phyloP scores from a whole-genome alignment of 2,797 vertebrate genomes.

The Propithecus perrieri region DNA sequence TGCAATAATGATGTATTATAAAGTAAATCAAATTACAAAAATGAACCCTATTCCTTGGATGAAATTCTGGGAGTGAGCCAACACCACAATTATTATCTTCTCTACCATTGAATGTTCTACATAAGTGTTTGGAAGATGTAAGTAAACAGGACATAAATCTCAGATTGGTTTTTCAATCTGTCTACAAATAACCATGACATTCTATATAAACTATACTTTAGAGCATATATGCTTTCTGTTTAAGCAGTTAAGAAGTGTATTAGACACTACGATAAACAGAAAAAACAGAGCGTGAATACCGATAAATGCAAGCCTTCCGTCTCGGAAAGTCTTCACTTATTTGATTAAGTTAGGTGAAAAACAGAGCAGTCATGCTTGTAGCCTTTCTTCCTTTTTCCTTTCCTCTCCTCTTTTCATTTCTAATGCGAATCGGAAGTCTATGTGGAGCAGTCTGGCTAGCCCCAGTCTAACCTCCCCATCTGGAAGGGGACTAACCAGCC shows the following conservation, averaged over 20 bases:
- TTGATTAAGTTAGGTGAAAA: constrained; percentile 98
- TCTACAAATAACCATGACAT: constrained; percentile 87
- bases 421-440: constrained; percentile 99
- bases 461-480: constrained; percentile 99
- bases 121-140: constrained; percentile 74
- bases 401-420: constrained; percentile 93
- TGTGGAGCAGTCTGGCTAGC: constrained; percentile 95
- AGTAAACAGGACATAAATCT: constrained; percentile 81
- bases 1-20: constrained; percentile 65
- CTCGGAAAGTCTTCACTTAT: constrained; percentile 98
- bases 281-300: constrained; percentile 89
- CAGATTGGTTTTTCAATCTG: constrained; percentile 85
- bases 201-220: constrained; percentile 80
- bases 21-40: constrained; percentile 73
- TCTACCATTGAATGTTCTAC: constrained; percentile 49
- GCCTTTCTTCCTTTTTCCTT: constrained; percentile 97
- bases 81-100: constrained; percentile 73
- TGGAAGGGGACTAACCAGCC: constrained; percentile 99
- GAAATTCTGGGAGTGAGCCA: constrained; percentile 55
- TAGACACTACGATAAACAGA: constrained; percentile 86
- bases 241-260: constrained; percentile 82
- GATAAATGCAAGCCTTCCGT: constrained; percentile 98
- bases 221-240: constrained; percentile 79
- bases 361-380: constrained; percentile 97
- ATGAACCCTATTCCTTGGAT: constrained; percentile 34